Conservation (phyloP, 2,113 vertebrate genomes). For the Hippolais icterina region DNA sequence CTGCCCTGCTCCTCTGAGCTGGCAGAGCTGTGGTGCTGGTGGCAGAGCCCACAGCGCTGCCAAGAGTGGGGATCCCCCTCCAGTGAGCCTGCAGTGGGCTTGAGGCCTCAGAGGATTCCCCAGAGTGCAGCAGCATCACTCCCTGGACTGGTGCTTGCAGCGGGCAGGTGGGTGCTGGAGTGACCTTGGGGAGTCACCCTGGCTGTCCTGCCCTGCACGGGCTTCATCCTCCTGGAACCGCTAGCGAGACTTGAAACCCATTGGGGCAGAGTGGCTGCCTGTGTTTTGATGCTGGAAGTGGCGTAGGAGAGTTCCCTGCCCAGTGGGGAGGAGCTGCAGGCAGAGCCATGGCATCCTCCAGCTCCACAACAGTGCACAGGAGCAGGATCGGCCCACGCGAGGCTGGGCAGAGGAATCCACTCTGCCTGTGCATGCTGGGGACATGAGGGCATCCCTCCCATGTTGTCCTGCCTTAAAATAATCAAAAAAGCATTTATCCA, state of each 20-base stretch:
- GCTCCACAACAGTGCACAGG: not conserved
- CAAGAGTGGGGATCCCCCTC: not conserved
- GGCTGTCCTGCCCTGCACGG: not conserved
- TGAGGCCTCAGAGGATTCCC: not conserved
- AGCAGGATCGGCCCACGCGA: not conserved
- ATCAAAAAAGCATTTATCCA: not conserved
- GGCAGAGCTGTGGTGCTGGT: rapidly evolving
- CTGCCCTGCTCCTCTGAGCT: not conserved
- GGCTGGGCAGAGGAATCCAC: not conserved
- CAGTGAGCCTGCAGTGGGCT: rapidly evolving
- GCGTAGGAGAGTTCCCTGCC: slow-evolving; percentile 49
- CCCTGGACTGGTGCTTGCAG: not conserved
- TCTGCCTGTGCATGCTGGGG: rapidly evolving
- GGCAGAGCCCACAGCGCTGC: not conserved
- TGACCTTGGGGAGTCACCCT: slow-evolving; percentile 54
- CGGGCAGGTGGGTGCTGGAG: not conserved
- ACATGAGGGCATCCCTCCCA: rapidly evolving
- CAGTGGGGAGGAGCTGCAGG: slow-evolving; percentile 56
- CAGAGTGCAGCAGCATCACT: not conserved
- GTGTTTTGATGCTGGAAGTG: slow-evolving; percentile 34
- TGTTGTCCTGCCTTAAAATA: not conserved
- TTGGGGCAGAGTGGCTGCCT: slow-evolving; percentile 17
- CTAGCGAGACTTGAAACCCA: not conserved
- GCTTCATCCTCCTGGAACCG: not conserved
- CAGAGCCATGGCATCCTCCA: slow-evolving; percentile 1